These are phyloP conservation scores for Neodontobutis hainanensis DNA, from an alignment of 2,113 vertebrate genomes.

Conservation along the genomic window DNA sequence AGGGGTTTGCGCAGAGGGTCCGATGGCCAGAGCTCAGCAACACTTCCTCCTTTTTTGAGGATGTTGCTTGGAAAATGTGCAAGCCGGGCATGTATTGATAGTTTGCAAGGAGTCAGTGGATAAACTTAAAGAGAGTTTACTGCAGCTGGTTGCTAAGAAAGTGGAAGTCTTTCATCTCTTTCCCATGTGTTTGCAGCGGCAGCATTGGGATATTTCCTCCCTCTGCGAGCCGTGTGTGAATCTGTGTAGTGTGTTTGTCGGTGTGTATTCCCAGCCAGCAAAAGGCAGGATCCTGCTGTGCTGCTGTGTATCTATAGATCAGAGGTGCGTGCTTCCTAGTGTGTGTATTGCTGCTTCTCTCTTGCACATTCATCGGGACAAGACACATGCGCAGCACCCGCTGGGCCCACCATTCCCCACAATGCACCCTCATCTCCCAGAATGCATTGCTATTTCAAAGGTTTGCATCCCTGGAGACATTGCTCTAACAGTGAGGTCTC, in stretches of 20 bases:
- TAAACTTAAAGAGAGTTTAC: slow-evolving; percentile 63
- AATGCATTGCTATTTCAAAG: slow-evolving; percentile 75
- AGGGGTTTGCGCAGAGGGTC: slow-evolving; percentile 34
- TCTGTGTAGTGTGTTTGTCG: slow-evolving; percentile 19
- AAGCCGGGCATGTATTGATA: slow-evolving; percentile 36
- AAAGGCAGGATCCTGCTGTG: slow-evolving; percentile 69
- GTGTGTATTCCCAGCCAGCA: slow-evolving; percentile 58
- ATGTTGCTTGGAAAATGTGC: slow-evolving; percentile 47
- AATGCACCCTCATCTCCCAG: slow-evolving; percentile 60
- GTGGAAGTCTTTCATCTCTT: slow-evolving; percentile 69
- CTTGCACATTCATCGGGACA: slow-evolving; percentile 47
- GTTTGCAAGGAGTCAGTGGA: slow-evolving; percentile 44
- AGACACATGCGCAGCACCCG: slow-evolving; percentile 60
- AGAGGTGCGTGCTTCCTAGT: slow-evolving; percentile 48
- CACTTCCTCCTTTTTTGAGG: slow-evolving; percentile 48
- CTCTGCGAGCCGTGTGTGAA: slow-evolving; percentile 44
- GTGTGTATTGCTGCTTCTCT: slow-evolving; percentile 22
- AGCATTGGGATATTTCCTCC: slow-evolving; percentile 65
- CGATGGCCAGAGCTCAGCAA: slow-evolving; percentile 45
- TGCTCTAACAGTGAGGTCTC: slow-evolving; percentile 68
- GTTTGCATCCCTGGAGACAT: slow-evolving; percentile 61
- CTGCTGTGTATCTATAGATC: slow-evolving; percentile 66
- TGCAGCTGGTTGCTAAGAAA: slow-evolving; percentile 49
- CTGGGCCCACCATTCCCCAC: slow-evolving; percentile 62
- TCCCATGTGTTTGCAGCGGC: slow-evolving; percentile 60